phyloP scores from a whole-genome alignment of 2,888 invertebrate genomes.

The Cerastoderma edule region DNA sequence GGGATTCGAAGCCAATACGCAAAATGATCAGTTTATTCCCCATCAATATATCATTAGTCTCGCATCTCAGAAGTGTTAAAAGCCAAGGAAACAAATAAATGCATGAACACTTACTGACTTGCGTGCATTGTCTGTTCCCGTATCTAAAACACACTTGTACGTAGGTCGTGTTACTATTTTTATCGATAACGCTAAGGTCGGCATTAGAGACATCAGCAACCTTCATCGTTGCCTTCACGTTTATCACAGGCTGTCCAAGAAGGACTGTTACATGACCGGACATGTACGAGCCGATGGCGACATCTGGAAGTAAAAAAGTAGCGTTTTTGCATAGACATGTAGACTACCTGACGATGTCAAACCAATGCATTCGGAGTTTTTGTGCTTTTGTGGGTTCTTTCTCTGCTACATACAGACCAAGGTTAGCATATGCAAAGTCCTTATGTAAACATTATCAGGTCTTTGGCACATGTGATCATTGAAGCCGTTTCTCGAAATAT shows the following conservation, averaged over 20 bases:
- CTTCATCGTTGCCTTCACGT: constrained; percentile 53
- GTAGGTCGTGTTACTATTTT: constrained; percentile 10
- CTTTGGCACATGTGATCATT: too few relatives aligned
- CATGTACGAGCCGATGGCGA: constrained; percentile 69
- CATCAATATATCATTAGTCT: too few relatives aligned
- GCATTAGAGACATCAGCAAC: constrained; percentile 32
- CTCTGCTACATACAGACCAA: too few relatives aligned
- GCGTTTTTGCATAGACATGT: too few relatives aligned
- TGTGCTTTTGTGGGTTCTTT: too few relatives aligned
- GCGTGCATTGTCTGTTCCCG: constrained; percentile 16
- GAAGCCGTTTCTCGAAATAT: too few relatives aligned
- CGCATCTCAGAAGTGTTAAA: too few relatives aligned
- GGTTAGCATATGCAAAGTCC: too few relatives aligned
- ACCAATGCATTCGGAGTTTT: too few relatives aligned
- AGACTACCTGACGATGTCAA: too few relatives aligned
- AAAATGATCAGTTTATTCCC: neutral
- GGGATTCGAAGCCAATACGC: too few relatives aligned
- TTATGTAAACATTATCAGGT: too few relatives aligned
- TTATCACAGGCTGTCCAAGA: constrained; percentile 64
- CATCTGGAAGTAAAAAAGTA: constrained; percentile 58
- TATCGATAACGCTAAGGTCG: constrained; percentile 31
- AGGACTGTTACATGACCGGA: constrained; percentile 68
- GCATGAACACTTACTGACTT: constrained; percentile 29
- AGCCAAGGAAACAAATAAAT: neutral
- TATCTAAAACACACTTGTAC: constrained; percentile 30